Base-by-base conservation (phyloP, 2,888 invertebrate species). In the Folsomia manolachei region DNA sequence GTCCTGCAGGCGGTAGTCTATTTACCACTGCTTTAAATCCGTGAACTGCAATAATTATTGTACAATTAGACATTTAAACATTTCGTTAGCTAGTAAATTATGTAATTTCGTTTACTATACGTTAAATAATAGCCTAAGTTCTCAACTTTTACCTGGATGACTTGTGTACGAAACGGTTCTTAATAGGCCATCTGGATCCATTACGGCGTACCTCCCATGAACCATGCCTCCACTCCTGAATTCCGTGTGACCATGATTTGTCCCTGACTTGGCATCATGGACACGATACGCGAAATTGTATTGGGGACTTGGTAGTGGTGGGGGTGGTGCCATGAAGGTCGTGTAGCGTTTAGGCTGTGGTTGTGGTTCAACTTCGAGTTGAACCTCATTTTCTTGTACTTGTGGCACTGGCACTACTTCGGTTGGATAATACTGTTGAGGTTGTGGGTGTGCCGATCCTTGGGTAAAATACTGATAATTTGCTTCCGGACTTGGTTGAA, bases 201-300 rank as follows among this genome's bases (percentile, higher is more conserved):
- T 18, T 4, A 78, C 71, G 0, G 76, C 61, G 61, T 78, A 78
- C 19, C 70, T 71, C 27, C 78, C 78, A 19, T 72, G 72, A 1
- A 76, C 70, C 21, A 69, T 21, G n/a, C 70, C 71, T 7, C 76
- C 76, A 51, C 71, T 71, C 11, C 78, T 71, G n/a, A 39, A 56
- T 63, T 78, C 78, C 14, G 74, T 70, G 19, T 71, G 70, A 0
- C 72, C 67, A 62, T 78, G 76, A 27, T 66, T 67, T 51, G 74
- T 75, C 62, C 71, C 69, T 27, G 70, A 63, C 4, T 39, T 51
- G 19, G 70, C 56, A 61, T 78, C 78, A 63, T 74, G 63, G 21
- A 78, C 66, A 4, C 72, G 69, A 56, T 78, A 78, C 21, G 60
- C 78, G 52, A 74, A 78, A 52, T 78, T 70, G 63, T 74, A 74